Base-by-base conservation (phyloP, 2,797 vertebrate species). In the Liasis olivaceus region DNA sequence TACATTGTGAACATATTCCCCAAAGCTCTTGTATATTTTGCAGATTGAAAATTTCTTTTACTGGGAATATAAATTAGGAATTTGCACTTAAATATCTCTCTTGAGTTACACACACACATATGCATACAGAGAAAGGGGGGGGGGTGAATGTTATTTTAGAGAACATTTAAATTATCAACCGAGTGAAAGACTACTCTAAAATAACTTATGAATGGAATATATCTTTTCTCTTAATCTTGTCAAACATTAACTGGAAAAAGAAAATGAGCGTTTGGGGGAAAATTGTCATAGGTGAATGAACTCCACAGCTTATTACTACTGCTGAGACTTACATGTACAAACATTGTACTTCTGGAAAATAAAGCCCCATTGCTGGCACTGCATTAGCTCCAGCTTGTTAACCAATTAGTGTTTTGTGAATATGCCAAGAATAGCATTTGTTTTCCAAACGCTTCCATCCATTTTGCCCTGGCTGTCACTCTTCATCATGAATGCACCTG, bases 341-440 rank as follows among this genome's bases (percentile, higher is more conserved):
- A 47, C 89, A 62, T 59, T 64, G 14, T 36, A 51, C 59, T 81
- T 28, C 58, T 59, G 26, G 77, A 56, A 93, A 92, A 77, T 63
- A 59, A 87, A 81, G 69, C 89, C 69, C 85, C 60, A 90, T 58
- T 77, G 59, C 64, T 72, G 72, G 60, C 60, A 84, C 56, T 85
- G 85, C 54, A 88, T 69, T 87, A 90, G 93, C 89, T 94, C 62
- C 86, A 69, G 91, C 91, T 92, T 91, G 90, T 93, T 94, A 90
- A 90, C 88, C 72, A 90, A 87, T 90, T 92, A 94, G 92, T 42
- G 22, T 90, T 90, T 88, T 92, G 91, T 92, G 60, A 90, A 81
- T 54, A 56, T 92, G 91, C 91, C 93, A 94, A 90, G 93, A 92
- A 87, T 81, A 88, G 85, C 89, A 90, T 88, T 92, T 84, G 42